Evolutionary conservation across 2,888 invertebrate species (phyloP), one percentile per base, ranked within the genome.

Genomic region (Himalopsyche tibetana): DNA sequence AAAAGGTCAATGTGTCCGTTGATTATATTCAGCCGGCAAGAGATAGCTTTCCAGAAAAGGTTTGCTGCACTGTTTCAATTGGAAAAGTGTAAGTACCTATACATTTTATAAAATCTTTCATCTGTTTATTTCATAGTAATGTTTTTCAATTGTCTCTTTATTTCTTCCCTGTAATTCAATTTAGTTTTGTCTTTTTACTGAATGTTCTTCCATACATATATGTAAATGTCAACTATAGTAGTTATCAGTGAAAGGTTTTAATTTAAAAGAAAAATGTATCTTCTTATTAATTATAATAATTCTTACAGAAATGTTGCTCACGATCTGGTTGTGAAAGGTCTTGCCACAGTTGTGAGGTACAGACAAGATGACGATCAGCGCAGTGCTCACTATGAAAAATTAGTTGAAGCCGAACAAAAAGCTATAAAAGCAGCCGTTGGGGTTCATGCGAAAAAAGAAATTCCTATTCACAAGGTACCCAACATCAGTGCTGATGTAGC

Each of bases 21-120:
- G 99, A 99, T 92, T 99, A 99, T 91, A 96, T 98, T 88, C 99
- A 99, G 91, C 99, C 99, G 1, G 97, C 98, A 3, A 96, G 97
- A 88, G 98, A 99, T 84, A 96, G 95, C 90, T 98, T 97, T 91
- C 98, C 99, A 0, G 99, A 99, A 91, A 99, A 99, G 91, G 95
- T 95, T 15, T 99, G 99, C 91, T 98, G 98, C 90, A 99, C 99
- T 0, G 97, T 99, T 5, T 93, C 95, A 6, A 94, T 97, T 87
- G 96, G 97, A 88, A 97, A 96, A 90, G 94, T 95, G 94, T 96
- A 92, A 93, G 95, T 84, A 38, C 55, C 19, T 28, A 28, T 28
- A 28, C 82, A 42, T 80, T 36, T 80, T 12, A 80, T 17, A 80
- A 80, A 42, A 74, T 19, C 19, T 36, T 74, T 0, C 4, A 19